Conservation (phyloP, 2,888 invertebrate genomes). For the Parasteatoda lunata region DNA sequence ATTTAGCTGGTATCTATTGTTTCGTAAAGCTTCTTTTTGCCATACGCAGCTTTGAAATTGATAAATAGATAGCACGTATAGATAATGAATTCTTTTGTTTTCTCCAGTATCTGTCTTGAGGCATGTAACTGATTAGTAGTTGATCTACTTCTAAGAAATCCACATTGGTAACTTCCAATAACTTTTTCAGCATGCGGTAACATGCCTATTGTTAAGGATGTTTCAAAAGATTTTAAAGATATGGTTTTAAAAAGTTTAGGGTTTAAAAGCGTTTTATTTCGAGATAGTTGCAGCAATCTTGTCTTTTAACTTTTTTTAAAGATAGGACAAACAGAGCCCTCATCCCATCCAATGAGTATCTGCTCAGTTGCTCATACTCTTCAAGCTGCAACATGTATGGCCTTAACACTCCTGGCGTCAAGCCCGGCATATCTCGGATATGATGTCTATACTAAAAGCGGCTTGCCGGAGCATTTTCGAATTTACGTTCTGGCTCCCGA, state of each 20-base stretch:
- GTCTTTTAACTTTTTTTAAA: background rate
- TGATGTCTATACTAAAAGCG: too few species aligned
- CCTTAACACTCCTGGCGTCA: too few species aligned
- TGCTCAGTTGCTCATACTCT: background rate
- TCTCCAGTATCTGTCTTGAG: background rate
- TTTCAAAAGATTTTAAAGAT: slow-evolving; percentile 1
- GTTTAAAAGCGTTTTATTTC: too few species aligned
- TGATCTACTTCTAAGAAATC: background rate
- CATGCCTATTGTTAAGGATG: background rate
- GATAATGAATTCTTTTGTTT: background rate
- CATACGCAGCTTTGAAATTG: background rate
- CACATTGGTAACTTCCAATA: background rate
- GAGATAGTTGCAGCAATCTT: background rate
- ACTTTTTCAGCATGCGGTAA: background rate
- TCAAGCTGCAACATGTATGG: background rate
- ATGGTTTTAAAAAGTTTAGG: background rate
- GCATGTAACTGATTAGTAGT: background rate
- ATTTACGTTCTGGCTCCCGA: too few species aligned
- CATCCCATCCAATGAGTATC: slow-evolving; percentile 12
- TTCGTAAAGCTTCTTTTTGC: background rate
- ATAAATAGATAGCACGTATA: background rate
- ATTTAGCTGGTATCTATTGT: background rate
- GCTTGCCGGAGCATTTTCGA: too few species aligned
- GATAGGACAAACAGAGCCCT: background rate
- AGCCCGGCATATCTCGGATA: too few species aligned